Base-by-base conservation (phyloP, 2,888 invertebrate genomes). In the Prenolepis imparis region DNA sequence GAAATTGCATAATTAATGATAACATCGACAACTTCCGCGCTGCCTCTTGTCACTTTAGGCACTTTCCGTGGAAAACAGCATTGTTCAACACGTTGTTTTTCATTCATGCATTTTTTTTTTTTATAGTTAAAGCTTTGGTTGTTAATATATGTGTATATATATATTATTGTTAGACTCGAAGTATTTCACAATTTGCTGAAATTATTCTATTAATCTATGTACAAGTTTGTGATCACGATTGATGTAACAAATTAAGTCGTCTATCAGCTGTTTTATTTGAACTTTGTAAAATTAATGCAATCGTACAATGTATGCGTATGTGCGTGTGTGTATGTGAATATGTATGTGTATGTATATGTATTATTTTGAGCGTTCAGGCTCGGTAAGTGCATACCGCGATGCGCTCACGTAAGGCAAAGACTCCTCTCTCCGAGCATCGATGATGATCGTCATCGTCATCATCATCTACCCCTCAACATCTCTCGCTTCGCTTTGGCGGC, bases 11-110 rank as follows among this genome's bases (percentile, higher is more conserved):
- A 88, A 85, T 89, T 87, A 84, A 89, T 88, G 87, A 91, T 87
- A 57, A 52, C n/a, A 11, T 9, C 28, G 91, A 91, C 88, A 91
- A 91, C 90, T 52, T 15, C 1, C 44, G 41, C 32, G 44, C 28
- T n/a, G 84, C 9, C 55, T 57, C 12, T 18, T 80, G 84, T 89
- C 86, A 85, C 63, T 91, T 92, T 92, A 93, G 93, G 93, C 93
- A 93, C 93, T 93, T 93, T 88, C 48, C 75, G 48, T 83, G 82
- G 81, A 86, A 90, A 90, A 88, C 74, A 87, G 84, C 78, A 59
- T 85, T 89, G 63, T 81, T 75, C 52, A 74, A 77, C 66, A 70
- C 83, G 75, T 80, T 68, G 85, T 83, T 70, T 86, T 83, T 70
- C 84, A 48, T 64, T 52, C 57, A 73, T 67, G 41, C 44, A 57